These are phyloP conservation scores for Micronycteris hirsuta DNA, from an alignment of 2,113 vertebrate species.

Conservation along the genomic window DNA sequence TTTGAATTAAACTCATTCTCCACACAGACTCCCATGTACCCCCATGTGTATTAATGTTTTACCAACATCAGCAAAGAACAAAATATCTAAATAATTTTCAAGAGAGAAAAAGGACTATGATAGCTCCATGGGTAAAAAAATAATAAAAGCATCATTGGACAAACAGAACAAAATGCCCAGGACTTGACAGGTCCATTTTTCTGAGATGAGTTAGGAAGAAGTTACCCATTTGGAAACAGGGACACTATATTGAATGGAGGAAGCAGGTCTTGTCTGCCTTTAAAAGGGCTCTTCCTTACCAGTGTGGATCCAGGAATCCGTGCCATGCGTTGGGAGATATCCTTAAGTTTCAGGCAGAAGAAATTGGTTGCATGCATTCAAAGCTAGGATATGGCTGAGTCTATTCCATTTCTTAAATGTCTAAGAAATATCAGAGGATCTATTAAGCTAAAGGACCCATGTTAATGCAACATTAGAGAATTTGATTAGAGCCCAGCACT, in stretches of 20 bases:
- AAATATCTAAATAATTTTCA: slow-evolving; percentile 49
- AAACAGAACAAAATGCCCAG: slow-evolving; percentile 14
- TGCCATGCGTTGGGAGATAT: neutral
- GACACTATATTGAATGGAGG: neutral
- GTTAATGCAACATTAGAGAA: slow-evolving; percentile 69
- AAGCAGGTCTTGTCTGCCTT: neutral
- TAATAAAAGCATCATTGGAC: neutral
- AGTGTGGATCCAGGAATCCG: neutral
- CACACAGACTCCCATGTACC: slow-evolving; percentile 64
- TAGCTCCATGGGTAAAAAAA: slow-evolving; percentile 23
- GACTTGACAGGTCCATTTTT: slow-evolving; percentile 21
- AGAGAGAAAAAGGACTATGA: neutral
- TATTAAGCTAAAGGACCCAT: slow-evolving; percentile 44
- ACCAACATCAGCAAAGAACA: slow-evolving; percentile 66
- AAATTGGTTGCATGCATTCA: neutral
- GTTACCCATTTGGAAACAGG: neutral
- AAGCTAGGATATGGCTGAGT: slow-evolving; percentile 2
- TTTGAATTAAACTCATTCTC: slow-evolving; percentile 73
- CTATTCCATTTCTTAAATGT: slow-evolving; percentile 52
- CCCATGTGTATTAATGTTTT: slow-evolving; percentile 62
- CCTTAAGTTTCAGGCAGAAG: slow-evolving; percentile 8
- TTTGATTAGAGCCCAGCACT: slow-evolving; percentile 57
- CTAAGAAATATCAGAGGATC: slow-evolving; percentile 46
- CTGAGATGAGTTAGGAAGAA: slow-evolving; percentile 32
- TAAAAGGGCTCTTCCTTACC: neutral